A percentile compares a stretch with the other conserved stretches of the same genome.
phyloP scores from a whole-genome alignment of 30 jellyfish, hydroid and myxozoan genomes.

The Pseudorhiza aurosa region DNA sequence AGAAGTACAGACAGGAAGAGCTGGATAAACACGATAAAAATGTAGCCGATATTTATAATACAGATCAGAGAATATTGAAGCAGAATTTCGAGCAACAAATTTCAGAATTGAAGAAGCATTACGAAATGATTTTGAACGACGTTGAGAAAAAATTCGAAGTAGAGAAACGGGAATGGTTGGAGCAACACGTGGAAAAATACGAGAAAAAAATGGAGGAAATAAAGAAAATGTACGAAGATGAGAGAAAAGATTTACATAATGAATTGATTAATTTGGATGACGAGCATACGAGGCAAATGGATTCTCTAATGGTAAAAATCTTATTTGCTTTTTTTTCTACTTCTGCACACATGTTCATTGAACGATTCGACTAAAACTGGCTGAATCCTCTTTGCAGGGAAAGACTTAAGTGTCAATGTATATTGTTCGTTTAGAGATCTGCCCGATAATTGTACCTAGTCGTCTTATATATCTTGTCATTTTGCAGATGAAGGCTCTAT shows the following conservation, averaged over 20 bases:
- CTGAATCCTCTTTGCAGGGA: too few species aligned
- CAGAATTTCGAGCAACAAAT: conserved; percentile 71
- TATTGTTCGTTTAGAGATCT: too few species aligned
- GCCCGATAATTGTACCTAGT: too few species aligned
- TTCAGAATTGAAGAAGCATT: conserved; percentile 58
- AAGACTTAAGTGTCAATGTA: too few species aligned
- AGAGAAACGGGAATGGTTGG: conserved; percentile 43
- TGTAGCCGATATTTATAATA: conserved; percentile 28
- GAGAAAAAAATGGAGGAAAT: conserved; percentile 47
- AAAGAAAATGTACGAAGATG: conserved; percentile 40
- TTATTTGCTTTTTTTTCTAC: background rate
- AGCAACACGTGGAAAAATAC: conserved; percentile 39
- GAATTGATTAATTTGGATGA: conserved; percentile 23
- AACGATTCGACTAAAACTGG: too few species aligned
- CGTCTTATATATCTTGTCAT: too few species aligned
- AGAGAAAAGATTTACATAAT: conserved; percentile 9
- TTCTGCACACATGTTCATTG: too few species aligned
- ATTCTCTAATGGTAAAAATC: conserved; percentile 19
- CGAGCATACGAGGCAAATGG: conserved; percentile 36
- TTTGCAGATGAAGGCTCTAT: too few species aligned
- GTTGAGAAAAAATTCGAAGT: conserved; percentile 18
- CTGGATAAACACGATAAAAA: conserved; percentile 41
- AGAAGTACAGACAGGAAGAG: conserved; percentile 23
- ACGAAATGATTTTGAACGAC: conserved; percentile 36
- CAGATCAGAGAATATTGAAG: conserved; percentile 58